A percentile compares a stretch with the other conserved stretches of the same genome.
These are phyloP conservation scores for Rhyacophila evoluta DNA, from an alignment of 2,888 invertebrate species.

Conservation along the genomic window DNA sequence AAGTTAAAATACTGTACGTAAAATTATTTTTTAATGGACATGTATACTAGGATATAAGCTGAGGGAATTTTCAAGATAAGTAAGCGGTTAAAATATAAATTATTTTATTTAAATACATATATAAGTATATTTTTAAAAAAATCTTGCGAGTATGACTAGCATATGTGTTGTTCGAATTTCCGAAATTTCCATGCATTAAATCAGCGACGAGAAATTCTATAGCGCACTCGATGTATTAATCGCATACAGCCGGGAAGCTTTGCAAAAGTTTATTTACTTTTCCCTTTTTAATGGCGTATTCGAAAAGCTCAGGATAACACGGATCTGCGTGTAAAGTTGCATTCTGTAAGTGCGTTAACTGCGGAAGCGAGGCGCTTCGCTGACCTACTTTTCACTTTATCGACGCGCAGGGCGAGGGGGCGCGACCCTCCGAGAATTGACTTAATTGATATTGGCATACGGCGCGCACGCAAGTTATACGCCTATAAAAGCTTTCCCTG, in stretches of 20 bases:
- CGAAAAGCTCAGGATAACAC: background rate
- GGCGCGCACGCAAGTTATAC: constrained; percentile 1
- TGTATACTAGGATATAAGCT: too few species aligned
- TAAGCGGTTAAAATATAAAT: too few species aligned
- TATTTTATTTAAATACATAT: too few species aligned
- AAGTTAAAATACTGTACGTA: too few species aligned
- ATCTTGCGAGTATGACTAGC: too few species aligned
- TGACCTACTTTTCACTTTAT: constrained; percentile 12
- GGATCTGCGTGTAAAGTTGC: constrained; percentile 5
- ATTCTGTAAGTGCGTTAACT: constrained; percentile 1
- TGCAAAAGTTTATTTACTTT: background rate
- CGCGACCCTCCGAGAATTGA: constrained; percentile 7
- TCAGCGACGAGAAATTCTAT: too few species aligned
- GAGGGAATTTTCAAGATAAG: too few species aligned
- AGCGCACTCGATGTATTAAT: too few species aligned
- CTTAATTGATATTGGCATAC: constrained; percentile 22
- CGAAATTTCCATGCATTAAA: too few species aligned
- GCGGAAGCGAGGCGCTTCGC: constrained; percentile 8
- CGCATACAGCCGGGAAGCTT: background rate
- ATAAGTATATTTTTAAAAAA: too few species aligned
- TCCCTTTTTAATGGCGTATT: background rate
- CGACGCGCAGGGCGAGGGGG: background rate
- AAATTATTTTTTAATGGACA: too few species aligned
- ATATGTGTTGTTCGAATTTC: too few species aligned
- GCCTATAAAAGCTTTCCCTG: background rate